Evolutionary conservation across 2,888 invertebrate genomes (phyloP).

Genomic region (Eucera pruinosa): DNA sequence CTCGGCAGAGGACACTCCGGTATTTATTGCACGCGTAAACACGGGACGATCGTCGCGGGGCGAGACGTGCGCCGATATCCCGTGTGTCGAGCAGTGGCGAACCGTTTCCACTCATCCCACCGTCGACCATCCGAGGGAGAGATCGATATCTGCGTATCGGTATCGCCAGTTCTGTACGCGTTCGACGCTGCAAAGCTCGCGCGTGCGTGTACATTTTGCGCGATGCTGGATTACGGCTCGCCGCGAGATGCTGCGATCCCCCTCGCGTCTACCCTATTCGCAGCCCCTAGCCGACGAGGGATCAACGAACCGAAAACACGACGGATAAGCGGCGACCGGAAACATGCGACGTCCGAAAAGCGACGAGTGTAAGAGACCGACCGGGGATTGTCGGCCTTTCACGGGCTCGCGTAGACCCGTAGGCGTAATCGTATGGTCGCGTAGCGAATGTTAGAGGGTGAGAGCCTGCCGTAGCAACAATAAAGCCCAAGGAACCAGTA

Average conservation of each 20-base stretch:
- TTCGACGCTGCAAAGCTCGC: slow-evolving; percentile 15
- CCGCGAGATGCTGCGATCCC: slow-evolving; percentile 38
- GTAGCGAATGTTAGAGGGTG: too few species aligned
- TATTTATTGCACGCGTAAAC: slow-evolving; percentile 57
- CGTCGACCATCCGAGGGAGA: slow-evolving; percentile 7
- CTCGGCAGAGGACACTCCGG: slow-evolving; percentile 13
- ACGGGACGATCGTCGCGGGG: too few species aligned
- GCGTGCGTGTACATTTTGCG: slow-evolving; percentile 39
- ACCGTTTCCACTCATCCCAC: too few species aligned
- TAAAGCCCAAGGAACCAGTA: too few species aligned
- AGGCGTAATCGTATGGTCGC: too few species aligned
- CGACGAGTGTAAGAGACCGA: neutral
- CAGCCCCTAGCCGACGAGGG: neutral
- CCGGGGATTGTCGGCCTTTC: too few species aligned
- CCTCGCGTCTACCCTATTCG: neutral
- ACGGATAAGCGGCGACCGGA: slow-evolving; percentile 29
- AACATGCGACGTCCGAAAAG: slow-evolving; percentile 2
- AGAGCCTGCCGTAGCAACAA: too few species aligned
- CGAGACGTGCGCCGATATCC: slow-evolving; percentile 32
- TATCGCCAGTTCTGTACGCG: slow-evolving; percentile 15
- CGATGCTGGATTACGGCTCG: slow-evolving; percentile 46
- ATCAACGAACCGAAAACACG: slow-evolving; percentile 49
- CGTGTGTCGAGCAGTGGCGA: slow-evolving; percentile 27
- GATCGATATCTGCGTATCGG: slow-evolving; percentile 58
- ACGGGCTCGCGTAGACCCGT: too few species aligned